A percentile compares a stretch with the other conserved stretches of the same genome.
phyloP scores from a whole-genome alignment of 2,113 vertebrate genomes.

The Apeltes quadracus region DNA sequence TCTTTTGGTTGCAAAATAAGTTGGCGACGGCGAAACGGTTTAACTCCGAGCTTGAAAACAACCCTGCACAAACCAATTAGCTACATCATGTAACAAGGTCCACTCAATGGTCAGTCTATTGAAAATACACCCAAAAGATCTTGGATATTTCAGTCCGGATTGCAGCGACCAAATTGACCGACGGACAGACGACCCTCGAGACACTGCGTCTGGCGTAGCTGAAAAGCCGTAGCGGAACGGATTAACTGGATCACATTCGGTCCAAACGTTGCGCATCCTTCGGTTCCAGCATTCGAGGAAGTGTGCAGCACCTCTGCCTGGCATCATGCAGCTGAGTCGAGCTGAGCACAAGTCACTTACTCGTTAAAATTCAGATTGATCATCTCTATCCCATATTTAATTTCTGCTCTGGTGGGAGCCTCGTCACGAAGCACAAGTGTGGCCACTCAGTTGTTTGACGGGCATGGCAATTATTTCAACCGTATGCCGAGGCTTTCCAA shows the following conservation, averaged over 20 bases:
- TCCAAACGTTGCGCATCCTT: constrained; percentile 25
- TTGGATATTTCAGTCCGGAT: background rate
- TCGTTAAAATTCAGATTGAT: constrained; percentile 74
- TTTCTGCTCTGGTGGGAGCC: constrained; percentile 68
- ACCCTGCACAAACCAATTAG: background rate
- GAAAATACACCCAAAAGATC: constrained; percentile 16
- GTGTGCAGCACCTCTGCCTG: constrained; percentile 31
- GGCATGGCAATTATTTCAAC: constrained; percentile 72
- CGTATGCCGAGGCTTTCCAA: constrained; percentile 69
- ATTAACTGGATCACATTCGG: constrained; percentile 15
- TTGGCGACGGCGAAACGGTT: background rate
- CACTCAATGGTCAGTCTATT: background rate
- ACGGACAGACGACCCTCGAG: background rate
- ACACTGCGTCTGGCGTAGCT: background rate
- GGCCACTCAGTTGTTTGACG: constrained; percentile 72
- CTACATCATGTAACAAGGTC: background rate
- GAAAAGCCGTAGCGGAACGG: constrained; percentile 9
- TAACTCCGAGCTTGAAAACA: background rate
- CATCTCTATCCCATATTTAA: constrained; percentile 66
- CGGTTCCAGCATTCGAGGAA: constrained; percentile 26
- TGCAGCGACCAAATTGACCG: background rate
- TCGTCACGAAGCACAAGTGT: constrained; percentile 70
- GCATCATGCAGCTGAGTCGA: constrained; percentile 28
- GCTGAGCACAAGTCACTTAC: constrained; percentile 45
- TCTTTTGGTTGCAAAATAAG: background rate